Conservation (phyloP, 2,888 invertebrate genomes). For the Candidula unifasciata region DNA sequence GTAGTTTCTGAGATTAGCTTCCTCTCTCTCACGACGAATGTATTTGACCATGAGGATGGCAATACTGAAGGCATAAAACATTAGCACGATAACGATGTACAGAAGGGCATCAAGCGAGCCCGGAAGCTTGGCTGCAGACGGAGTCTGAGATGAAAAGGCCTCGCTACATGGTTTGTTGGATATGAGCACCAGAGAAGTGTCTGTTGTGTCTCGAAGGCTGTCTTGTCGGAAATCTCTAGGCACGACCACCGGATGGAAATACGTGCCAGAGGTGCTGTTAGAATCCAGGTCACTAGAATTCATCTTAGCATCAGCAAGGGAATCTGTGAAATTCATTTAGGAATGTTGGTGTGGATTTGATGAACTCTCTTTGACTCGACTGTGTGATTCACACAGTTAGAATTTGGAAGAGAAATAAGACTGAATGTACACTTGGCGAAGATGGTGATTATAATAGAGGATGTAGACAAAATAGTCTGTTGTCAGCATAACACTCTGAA, state of each 20-base stretch:
- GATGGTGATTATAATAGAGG: too few relatives aligned
- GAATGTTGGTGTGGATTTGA: too few relatives aligned
- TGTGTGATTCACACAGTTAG: too few relatives aligned
- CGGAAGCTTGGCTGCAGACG: conserved; percentile 37
- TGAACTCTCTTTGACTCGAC: too few relatives aligned
- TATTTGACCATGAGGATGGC: conserved; percentile 70
- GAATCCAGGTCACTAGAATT: conserved; percentile 32
- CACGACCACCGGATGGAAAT: conserved; percentile 7
- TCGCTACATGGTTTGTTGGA: conserved; percentile 47
- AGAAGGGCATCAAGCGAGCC: conserved; percentile 64
- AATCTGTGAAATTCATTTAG: conserved; percentile 23
- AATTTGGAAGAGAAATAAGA: too few relatives aligned
- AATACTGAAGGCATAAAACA: conserved; percentile 69
- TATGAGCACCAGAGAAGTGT: not conserved
- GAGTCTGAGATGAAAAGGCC: conserved; percentile 47
- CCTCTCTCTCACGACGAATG: conserved; percentile 67
- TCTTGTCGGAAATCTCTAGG: not conserved
- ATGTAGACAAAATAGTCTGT: too few relatives aligned
- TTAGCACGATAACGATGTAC: conserved; percentile 69
- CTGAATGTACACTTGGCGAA: too few relatives aligned
- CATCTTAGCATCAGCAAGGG: not conserved
- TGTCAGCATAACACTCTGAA: too few relatives aligned
- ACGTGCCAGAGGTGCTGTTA: conserved; percentile 27
- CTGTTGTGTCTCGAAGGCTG: not conserved
- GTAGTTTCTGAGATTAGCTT: conserved; percentile 64